These are phyloP conservation scores for Strigamia transsilvanica DNA, from an alignment of 2,888 invertebrate genomes.

Conservation along the genomic window DNA sequence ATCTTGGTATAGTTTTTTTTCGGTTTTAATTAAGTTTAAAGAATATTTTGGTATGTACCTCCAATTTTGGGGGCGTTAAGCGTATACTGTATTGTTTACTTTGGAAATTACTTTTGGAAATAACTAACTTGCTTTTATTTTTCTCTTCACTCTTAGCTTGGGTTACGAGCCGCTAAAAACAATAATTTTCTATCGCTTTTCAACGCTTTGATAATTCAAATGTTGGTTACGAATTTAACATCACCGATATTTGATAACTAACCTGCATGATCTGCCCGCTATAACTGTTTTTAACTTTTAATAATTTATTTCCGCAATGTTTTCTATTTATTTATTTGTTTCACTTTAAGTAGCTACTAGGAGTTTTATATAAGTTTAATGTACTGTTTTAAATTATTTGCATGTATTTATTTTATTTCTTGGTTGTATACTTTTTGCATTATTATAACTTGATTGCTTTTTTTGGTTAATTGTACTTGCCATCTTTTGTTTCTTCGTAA, in stretches of 20 bases:
- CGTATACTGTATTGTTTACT: neutral
- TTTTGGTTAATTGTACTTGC: neutral
- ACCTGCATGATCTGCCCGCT: too few species aligned
- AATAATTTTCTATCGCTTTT: neutral
- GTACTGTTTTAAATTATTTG: too few species aligned
- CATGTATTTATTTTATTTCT: too few species aligned
- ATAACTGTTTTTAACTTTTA: too few species aligned
- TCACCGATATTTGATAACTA: neutral
- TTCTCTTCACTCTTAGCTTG: slow-evolving; percentile 17
- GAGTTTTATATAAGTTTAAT: too few species aligned
- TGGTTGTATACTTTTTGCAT: too few species aligned
- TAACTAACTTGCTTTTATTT: neutral
- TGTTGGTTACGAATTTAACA: neutral
- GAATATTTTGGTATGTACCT: too few species aligned
- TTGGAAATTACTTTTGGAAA: neutral
- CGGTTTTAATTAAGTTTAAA: too few species aligned
- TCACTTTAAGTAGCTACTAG: too few species aligned
- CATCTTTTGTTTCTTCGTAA: neutral
- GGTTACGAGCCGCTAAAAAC: slow-evolving; percentile 7
- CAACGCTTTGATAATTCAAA: neutral
- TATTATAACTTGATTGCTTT: too few species aligned
- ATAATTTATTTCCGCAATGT: too few species aligned
- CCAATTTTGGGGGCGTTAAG: neutral
- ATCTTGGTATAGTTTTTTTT: neutral
- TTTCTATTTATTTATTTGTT: too few species aligned